Evolutionary conservation across 1,140 invertebrate genomes (phyloP).

Genomic region (Cyrtorhinus lividipennis): DNA sequence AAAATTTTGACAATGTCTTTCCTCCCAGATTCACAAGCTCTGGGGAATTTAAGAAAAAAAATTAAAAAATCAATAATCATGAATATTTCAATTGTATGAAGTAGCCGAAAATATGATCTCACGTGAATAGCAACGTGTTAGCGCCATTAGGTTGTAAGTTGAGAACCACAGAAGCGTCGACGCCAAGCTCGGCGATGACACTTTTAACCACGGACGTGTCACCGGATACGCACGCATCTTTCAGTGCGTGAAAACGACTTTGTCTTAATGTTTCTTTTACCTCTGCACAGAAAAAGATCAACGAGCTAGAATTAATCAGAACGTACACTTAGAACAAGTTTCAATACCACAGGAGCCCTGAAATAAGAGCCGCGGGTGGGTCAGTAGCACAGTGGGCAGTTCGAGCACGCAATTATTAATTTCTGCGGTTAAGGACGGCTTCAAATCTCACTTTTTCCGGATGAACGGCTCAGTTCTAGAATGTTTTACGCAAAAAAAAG

Average conservation of each 20-base stretch:
- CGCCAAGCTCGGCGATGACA: conserved; percentile 46
- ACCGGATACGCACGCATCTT: conserved; percentile 53
- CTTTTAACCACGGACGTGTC: conserved; percentile 46
- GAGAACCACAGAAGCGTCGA: conserved; percentile 52
- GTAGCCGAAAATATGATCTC: conserved; percentile 28
- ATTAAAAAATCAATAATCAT: background rate
- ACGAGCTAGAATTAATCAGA: no score
- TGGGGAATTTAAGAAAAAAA: conserved; percentile 31
- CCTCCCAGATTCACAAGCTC: conserved; percentile 66
- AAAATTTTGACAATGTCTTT: conserved; percentile 64
- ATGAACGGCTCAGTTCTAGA: no score
- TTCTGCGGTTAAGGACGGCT: no score
- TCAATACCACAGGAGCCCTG: no score
- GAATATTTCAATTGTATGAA: background rate
- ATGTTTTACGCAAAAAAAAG: no score
- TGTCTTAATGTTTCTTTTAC: conserved; percentile 52
- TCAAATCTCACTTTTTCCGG: no score
- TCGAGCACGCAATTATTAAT: no score
- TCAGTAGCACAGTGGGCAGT: no score
- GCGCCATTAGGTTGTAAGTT: conserved; percentile 74
- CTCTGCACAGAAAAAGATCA: conserved; percentile 36
- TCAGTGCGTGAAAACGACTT: conserved; percentile 51
- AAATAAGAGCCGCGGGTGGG: no score
- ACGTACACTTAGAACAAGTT: no score
- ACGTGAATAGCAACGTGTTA: conserved; percentile 74